Conservation (phyloP, 1,140 invertebrate species). For the Ericerus pela region DNA sequence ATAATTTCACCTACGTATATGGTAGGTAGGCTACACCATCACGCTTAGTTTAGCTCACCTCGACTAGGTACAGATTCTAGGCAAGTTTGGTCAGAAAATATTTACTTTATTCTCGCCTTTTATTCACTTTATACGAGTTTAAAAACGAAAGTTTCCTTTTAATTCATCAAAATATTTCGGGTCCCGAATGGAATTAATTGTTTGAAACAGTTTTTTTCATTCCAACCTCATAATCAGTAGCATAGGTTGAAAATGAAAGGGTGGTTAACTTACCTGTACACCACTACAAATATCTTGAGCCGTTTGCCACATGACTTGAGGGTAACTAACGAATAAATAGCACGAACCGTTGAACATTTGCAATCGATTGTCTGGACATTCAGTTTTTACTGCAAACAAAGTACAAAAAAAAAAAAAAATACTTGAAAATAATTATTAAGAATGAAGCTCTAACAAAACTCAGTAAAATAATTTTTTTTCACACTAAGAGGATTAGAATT, state of each 20-base stretch:
- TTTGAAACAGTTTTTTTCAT: no score
- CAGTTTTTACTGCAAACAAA: conserved; percentile 32
- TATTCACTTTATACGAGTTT: no score
- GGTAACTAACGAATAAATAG: conserved; percentile 54
- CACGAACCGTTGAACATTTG: conserved; percentile 47
- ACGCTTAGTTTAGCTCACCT: no score
- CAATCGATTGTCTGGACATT: conserved; percentile 47
- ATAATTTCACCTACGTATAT: no score
- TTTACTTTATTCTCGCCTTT: no score
- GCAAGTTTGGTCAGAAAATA: no score
- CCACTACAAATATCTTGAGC: conserved; percentile 54
- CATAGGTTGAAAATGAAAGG: not conserved
- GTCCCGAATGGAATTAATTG: no score
- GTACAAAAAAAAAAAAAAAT: conserved; percentile 17
- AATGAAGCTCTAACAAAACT: not conserved
- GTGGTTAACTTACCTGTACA: conserved; percentile 33
- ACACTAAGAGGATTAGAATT: no score
- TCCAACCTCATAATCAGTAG: not conserved
- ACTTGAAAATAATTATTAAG: not conserved
- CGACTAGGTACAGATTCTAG: no score
- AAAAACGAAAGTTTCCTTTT: no score
- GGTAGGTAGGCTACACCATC: no score
- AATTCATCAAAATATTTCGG: no score
- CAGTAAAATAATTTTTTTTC: not conserved
- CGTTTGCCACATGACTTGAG: conserved; percentile 53